Evolutionary conservation across 1,140 invertebrate species (phyloP).

Genomic region (Diorhabda carinulata): DNA sequence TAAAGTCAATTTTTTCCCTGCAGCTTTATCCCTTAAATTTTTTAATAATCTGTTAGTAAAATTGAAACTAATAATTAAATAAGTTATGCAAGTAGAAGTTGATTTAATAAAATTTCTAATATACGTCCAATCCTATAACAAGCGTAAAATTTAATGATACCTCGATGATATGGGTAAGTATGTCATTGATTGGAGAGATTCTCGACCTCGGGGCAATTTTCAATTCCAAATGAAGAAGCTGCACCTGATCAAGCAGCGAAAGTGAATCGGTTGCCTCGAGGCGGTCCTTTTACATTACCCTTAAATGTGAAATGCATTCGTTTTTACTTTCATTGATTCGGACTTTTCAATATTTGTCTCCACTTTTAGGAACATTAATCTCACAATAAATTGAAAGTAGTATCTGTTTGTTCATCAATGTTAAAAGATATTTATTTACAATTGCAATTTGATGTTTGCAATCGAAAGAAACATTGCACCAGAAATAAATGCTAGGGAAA

Average conservation of each 20-base stretch:
- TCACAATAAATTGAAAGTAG: neutral
- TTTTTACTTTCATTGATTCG: conserved; percentile 13
- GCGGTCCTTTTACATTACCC: conserved; percentile 10
- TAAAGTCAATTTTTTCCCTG: too few species aligned
- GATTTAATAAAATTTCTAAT: too few species aligned
- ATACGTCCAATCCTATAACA: neutral
- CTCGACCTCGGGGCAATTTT: conserved; percentile 9
- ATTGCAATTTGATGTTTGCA: too few species aligned
- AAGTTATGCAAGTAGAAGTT: too few species aligned
- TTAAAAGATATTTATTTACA: too few species aligned
- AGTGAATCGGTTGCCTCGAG: conserved; percentile 11
- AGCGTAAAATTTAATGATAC: neutral
- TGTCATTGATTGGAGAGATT: conserved; percentile 9
- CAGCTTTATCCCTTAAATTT: too few species aligned
- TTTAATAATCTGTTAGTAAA: too few species aligned
- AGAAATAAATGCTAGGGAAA: too few species aligned
- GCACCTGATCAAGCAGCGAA: conserved; percentile 15
- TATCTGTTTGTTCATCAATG: too few species aligned
- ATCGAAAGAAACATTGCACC: too few species aligned
- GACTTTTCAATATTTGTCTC: neutral
- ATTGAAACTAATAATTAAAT: too few species aligned
- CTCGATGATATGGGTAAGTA: conserved; percentile 9
- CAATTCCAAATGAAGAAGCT: conserved; percentile 16
- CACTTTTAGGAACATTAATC: neutral
- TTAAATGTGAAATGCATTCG: conserved; percentile 7